These are phyloP conservation scores for Sitta europaea DNA, from an alignment of 2,113 vertebrate species.

Conservation along the genomic window DNA sequence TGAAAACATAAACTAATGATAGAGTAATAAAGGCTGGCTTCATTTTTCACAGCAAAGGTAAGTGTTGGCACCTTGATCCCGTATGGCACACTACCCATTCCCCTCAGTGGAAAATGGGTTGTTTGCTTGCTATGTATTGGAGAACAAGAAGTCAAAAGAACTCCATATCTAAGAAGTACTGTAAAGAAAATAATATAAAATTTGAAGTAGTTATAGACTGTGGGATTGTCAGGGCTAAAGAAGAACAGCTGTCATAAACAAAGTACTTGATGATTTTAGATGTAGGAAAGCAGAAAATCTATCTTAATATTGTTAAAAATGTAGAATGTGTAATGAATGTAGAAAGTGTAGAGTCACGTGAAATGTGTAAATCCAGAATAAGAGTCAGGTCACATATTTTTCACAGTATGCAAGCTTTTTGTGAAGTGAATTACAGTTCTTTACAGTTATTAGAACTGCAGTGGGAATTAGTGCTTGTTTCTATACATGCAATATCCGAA, in stretches of 20 bases:
- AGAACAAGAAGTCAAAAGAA: not conserved
- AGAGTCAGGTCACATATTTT: not conserved
- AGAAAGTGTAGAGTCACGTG: not conserved
- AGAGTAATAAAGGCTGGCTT: not conserved
- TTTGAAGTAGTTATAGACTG: not conserved
- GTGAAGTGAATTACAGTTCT: not conserved
- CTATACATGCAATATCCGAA: not conserved
- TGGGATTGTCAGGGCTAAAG: not conserved
- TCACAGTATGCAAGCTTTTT: not conserved
- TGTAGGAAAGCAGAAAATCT: not conserved
- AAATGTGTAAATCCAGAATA: not conserved
- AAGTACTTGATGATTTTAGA: not conserved
- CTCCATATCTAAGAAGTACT: not conserved
- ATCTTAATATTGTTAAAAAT: not conserved
- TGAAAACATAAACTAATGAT: not conserved
- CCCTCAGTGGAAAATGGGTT: not conserved
- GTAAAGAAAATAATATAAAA: not conserved
- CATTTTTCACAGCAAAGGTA: not conserved
- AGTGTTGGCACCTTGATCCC: not conserved
- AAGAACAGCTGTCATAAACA: not conserved
- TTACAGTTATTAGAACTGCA: not conserved
- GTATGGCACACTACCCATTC: accelerated
- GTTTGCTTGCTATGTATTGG: not conserved
- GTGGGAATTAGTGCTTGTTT: not conserved
- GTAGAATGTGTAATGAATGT: not conserved